Conservation (phyloP, 2,797 vertebrate genomes). For the Calcarius lapponicus region DNA sequence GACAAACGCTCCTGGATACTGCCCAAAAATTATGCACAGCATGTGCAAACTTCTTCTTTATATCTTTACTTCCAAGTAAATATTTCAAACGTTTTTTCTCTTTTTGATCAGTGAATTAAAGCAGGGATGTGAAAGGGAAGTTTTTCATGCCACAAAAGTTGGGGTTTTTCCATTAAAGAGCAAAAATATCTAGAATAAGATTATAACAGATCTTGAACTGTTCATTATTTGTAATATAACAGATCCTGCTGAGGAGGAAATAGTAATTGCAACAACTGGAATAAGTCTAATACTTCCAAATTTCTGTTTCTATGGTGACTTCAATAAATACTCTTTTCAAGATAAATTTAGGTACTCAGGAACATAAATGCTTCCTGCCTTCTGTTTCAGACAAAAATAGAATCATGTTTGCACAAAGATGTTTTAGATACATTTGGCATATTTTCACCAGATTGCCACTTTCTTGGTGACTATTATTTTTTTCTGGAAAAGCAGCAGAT, state of each 20-base stretch:
- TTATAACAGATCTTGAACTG: background rate
- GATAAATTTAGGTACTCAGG: slow-evolving; percentile 10
- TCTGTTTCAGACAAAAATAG: slow-evolving; percentile 39
- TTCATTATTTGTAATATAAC: background rate
- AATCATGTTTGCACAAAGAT: background rate
- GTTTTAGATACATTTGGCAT: background rate
- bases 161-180: background rate
- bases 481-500: background rate
- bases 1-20: background rate
- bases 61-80: background rate
- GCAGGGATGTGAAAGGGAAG: background rate
- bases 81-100: background rate
- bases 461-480: background rate
- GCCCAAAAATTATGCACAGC: background rate
- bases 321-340: slow-evolving; percentile 26
- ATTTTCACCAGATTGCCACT: background rate
- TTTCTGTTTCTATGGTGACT: slow-evolving; percentile 10
- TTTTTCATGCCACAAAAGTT: background rate
- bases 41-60: background rate
- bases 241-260: slow-evolving; percentile 3
- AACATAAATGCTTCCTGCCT: background rate
- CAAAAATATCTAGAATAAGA: background rate
- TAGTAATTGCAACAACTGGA: background rate
- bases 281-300: background rate
- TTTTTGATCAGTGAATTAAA: background rate